Percentiles rank a stretch among this genome's conserved stretches.
phyloP scores from a whole-genome alignment of 2,113 vertebrate genomes.

The Halcyon malimbica region DNA sequence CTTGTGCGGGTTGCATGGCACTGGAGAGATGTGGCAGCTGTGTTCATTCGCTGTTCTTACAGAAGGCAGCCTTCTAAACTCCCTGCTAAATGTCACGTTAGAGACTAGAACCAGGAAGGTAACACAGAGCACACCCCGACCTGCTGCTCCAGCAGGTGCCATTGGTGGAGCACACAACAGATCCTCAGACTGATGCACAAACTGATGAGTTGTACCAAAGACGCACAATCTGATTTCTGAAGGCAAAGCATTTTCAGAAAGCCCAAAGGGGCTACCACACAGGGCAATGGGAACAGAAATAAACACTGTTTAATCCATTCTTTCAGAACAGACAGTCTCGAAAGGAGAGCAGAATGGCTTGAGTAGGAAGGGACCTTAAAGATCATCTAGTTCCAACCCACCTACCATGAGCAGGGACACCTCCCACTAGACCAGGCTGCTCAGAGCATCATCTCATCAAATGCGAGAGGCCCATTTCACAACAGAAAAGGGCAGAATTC shows the following conservation, averaged over 20 bases:
- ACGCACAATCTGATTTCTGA: not conserved
- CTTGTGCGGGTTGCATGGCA: not conserved
- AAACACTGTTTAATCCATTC: not conserved
- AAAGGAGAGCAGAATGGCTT: not conserved
- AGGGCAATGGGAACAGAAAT: not conserved
- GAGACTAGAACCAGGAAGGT: not conserved
- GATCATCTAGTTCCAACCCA: too few relatives aligned
- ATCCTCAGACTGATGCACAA: fast-evolving
- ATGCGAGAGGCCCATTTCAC: not conserved
- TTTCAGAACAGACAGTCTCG: not conserved
- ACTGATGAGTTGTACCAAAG: not conserved
- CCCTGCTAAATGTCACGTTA: not conserved
- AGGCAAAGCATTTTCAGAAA: not conserved
- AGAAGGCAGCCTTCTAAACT: not conserved
- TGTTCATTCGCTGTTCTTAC: not conserved
- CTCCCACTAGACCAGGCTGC: too few relatives aligned
- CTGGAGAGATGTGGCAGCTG: not conserved
- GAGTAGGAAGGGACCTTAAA: too few relatives aligned
- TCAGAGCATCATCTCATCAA: not conserved
- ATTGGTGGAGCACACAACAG: not conserved
- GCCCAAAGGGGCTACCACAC: not conserved
- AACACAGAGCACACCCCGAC: not conserved
- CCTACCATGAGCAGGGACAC: too few relatives aligned
- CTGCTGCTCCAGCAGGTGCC: not conserved
- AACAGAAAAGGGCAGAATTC: not conserved